Evolutionary conservation across 2,797 vertebrate genomes (phyloP), one percentile per base, ranked within the genome.

Genomic region (Mergus octosetaceus): DNA sequence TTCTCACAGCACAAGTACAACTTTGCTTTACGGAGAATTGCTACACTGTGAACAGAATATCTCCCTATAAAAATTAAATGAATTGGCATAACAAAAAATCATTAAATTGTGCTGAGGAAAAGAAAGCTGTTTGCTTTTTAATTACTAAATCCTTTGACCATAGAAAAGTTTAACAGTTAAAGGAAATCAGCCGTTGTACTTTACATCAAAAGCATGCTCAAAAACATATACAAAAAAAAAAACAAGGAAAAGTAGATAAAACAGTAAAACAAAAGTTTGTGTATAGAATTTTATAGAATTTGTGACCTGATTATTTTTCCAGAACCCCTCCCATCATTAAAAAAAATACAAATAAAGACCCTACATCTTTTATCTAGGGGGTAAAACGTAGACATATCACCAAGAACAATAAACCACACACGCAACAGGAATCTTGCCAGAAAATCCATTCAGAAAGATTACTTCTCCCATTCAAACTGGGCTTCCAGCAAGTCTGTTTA

Each of bases 401-500:
- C 85, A 38, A 68, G 82, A 96, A 97, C 94, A 97, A 96, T 96
- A 71, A 93, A 34, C 49, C 85, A 88, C 90, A 93, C 85, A 95
- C 11, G 17, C 69, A 96, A 94, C 28, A 69, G 93, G 89, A 94
- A 58, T 6, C 21, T 68, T 82, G 96, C 96, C 96, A 97, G 81
- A 62, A 89, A 85, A 90, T 20, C 82, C 94, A 94, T 96, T 96
- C 93, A 96, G 61, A 93, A 94, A 87, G 92, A 90, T 93, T 68
- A 32, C 49, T 93, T 84, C 70, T 91, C 71, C 90, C 92, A 94
- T 87, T 96, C 82, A 95, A 43, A 60, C 13, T 15, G 20, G 85
- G 68, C 85, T 95, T 36, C 92, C 95, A 92, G 25, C 12, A 34
- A 68, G 92, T 13, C 85, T 83, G 93, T 80, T 85, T 25, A 13